A percentile compares a stretch with the other conserved stretches of the same genome.
These are phyloP conservation scores for Temnothorax longispinosus DNA, from an alignment of 1,140 invertebrate genomes.

Conservation along the genomic window DNA sequence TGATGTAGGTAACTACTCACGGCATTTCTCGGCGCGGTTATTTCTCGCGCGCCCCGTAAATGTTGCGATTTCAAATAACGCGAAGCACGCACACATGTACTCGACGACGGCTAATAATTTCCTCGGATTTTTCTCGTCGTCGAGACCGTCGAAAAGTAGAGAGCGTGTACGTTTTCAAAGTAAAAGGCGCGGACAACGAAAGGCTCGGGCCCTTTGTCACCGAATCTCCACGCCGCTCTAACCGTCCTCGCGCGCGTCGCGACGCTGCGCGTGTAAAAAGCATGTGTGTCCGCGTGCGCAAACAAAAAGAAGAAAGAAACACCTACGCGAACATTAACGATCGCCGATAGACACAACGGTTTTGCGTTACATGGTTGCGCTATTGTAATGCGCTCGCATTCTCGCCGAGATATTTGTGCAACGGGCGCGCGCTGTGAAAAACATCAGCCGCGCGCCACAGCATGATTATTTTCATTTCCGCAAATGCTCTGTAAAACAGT, in stretches of 20 bases:
- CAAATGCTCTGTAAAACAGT: neutral
- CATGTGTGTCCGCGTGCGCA: neutral
- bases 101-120: constrained; percentile 40
- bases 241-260: constrained; percentile 2
- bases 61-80: neutral
- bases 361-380: constrained; percentile 3
- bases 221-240: constrained; percentile 28
- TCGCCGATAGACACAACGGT: constrained; percentile 17
- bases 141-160: constrained; percentile 35
- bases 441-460: neutral
- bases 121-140: neutral
- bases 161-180: constrained; percentile 65
- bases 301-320: neutral
- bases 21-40: neutral
- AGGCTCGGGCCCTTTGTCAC: constrained; percentile 56
- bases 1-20: too few species aligned
- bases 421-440: neutral
- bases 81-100: neutral
- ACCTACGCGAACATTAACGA: constrained; percentile 11
- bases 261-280: constrained; percentile 4
- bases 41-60: constrained; percentile 29
- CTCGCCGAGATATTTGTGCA: neutral
- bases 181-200: constrained; percentile 53
- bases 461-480: constrained; percentile 31
- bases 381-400: constrained; percentile 15